phyloP scores from a whole-genome alignment of 2,113 vertebrate genomes.

The Sinosuthora webbiana region DNA sequence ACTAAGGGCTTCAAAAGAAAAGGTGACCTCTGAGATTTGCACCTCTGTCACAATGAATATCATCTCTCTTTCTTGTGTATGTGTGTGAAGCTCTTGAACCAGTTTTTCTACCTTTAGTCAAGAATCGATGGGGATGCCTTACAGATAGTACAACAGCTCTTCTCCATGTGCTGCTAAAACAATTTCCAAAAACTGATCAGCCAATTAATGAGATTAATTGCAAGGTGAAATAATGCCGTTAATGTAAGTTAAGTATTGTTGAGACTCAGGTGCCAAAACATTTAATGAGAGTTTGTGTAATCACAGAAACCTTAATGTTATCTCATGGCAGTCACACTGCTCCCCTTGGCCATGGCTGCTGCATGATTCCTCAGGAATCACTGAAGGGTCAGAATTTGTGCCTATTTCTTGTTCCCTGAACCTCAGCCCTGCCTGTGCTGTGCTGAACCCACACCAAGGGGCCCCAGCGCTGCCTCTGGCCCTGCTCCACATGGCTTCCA shows the following conservation, averaged over 20 bases:
- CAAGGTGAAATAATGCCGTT: not conserved
- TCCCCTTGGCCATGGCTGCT: not conserved
- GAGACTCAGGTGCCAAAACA: not conserved
- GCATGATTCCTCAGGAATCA: not conserved
- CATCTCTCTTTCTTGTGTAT: not conserved
- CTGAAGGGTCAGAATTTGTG: fast-evolving
- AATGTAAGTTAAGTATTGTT: not conserved
- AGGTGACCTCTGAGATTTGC: not conserved
- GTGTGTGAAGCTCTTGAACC: not conserved
- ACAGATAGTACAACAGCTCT: not conserved
- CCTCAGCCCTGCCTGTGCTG: fast-evolving
- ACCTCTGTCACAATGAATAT: not conserved
- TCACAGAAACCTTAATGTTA: fast-evolving
- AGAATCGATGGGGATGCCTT: not conserved
- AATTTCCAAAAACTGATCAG: not conserved
- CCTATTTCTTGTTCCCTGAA: not conserved
- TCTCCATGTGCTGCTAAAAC: not conserved
- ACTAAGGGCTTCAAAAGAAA: not conserved
- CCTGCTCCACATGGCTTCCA: not conserved
- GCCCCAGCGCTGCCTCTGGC: fast-evolving
- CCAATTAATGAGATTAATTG: not conserved
- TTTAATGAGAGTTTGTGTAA: not conserved
- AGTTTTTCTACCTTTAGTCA: not conserved
- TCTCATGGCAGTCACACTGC: fast-evolving
- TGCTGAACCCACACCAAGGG: fast-evolving